Evolutionary conservation across 1,140 invertebrate species (phyloP), one percentile per base, ranked within the genome.

Genomic region (Drosophila repleta): DNA sequence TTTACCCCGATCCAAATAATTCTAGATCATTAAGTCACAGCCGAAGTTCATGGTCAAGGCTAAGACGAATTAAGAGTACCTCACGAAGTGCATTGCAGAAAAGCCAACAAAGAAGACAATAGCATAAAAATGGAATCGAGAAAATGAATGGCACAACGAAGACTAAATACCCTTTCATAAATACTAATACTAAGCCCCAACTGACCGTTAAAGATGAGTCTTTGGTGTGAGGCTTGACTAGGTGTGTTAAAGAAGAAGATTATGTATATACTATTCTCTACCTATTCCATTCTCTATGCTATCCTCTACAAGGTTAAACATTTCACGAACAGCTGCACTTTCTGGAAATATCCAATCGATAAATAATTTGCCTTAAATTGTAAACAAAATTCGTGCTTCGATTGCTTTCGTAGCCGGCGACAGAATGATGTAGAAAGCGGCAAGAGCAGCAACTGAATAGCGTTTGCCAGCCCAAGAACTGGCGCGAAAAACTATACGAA

Each of bases 41-140:
- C 5, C n/a, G 57, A 84, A 76, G 80, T 74, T 84, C 76, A 84
- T 66, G 80, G 80, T 73, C 80, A 84, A 84, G 80, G 80, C 79
- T 72, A 76, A 69, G 67, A 58, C 26, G 41, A 45, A 58, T 35
- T 61, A 63, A 4, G 35, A 74, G 41, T 66, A 76, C 45, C 46
- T 51, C 39, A 62, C 24, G 17, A 45, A 53, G 43, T 43, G 26
- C 48, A 15, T 26, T 18, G 3, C 13, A n/a, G 56, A 56, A 18
- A 17, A 49, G 53, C 15, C 26, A 63, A 10, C 11, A n/a, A 41
- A 41, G 4, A 39, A 41, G 8, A 43, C 6, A 52, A 48, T 29
- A 15, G 26, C 21, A n/a, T 13, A 8, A 18, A 57, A 45, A 17
- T n/a, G 2, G 13, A 43, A 15, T 18, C 39, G n/a, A 43, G 8